phyloP scores from a whole-genome alignment of 2,113 vertebrate species.

The Myrmophylax atrothorax region DNA sequence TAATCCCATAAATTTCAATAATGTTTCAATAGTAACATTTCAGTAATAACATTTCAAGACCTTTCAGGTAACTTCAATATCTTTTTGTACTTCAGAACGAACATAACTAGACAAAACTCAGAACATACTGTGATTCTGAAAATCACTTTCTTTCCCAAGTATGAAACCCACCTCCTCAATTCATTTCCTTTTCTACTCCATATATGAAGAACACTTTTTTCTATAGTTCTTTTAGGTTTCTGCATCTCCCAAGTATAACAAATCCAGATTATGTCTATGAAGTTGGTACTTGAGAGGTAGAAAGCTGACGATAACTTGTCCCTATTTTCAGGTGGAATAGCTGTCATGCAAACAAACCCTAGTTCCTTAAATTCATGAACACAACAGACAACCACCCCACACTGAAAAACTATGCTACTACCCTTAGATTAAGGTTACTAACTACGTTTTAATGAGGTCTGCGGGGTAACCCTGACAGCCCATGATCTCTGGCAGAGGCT shows the following conservation, averaged over 20 bases:
- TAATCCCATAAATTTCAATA: neutral
- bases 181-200: neutral
- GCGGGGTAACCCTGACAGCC: neutral
- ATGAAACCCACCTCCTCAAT: neutral
- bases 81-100: neutral
- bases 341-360: neutral
- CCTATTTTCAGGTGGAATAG: neutral
- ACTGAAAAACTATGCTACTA: neutral
- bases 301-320: neutral
- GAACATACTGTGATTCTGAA: neutral
- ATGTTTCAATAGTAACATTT: neutral
- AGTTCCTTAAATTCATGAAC: neutral
- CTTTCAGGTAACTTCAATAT: neutral
- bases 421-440: neutral
- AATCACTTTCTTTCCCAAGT: neutral
- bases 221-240: neutral
- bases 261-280: neutral
- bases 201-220: neutral
- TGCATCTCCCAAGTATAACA: neutral
- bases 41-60: neutral
- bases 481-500: neutral
- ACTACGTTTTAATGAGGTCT: neutral
- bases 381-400: neutral
- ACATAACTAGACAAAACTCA: neutral
- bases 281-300: rapidly evolving